phyloP scores from a whole-genome alignment of 2,113 vertebrate species.

The Peromyscus polionotus region DNA sequence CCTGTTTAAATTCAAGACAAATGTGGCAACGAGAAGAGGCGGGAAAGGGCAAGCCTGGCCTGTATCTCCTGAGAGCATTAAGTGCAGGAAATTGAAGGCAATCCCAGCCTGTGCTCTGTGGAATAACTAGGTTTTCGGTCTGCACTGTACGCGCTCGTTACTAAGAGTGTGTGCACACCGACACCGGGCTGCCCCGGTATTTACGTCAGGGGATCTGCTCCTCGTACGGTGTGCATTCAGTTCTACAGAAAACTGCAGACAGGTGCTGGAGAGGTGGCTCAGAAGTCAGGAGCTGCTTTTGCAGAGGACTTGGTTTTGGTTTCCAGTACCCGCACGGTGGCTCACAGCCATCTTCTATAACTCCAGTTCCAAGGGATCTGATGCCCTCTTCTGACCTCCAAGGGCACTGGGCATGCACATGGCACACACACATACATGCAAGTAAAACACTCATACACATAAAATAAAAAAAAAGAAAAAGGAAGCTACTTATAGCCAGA shows the following conservation, averaged over 20 bases:
- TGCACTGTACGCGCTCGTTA: not conserved
- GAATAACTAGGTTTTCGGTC: not conserved
- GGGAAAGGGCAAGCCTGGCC: slow-evolving; percentile 55
- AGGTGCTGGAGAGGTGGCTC: not conserved
- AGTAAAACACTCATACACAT: not conserved
- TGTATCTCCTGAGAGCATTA: slow-evolving; percentile 57
- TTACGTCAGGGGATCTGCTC: not conserved
- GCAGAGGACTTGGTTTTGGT: not conserved
- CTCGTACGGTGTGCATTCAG: not conserved
- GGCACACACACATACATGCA: not conserved
- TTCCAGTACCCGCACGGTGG: not conserved
- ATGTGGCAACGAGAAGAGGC: not conserved
- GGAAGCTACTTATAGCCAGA: not conserved
- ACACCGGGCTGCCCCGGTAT: not conserved
- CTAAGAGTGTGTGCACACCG: not conserved
- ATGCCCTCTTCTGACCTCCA: not conserved
- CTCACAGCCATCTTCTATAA: not conserved
- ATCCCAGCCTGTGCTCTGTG: not conserved
- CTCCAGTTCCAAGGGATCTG: not conserved
- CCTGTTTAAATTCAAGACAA: slow-evolving; percentile 51
- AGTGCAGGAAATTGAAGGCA: not conserved
- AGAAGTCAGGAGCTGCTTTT: not conserved
- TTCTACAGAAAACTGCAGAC: not conserved
- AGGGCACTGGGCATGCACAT: not conserved
- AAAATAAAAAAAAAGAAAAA: not conserved